A percentile compares a stretch with the other conserved stretches of the same genome.
These are phyloP conservation scores for Chauna torquata DNA, from an alignment of 2,113 vertebrate species.

Conservation along the genomic window DNA sequence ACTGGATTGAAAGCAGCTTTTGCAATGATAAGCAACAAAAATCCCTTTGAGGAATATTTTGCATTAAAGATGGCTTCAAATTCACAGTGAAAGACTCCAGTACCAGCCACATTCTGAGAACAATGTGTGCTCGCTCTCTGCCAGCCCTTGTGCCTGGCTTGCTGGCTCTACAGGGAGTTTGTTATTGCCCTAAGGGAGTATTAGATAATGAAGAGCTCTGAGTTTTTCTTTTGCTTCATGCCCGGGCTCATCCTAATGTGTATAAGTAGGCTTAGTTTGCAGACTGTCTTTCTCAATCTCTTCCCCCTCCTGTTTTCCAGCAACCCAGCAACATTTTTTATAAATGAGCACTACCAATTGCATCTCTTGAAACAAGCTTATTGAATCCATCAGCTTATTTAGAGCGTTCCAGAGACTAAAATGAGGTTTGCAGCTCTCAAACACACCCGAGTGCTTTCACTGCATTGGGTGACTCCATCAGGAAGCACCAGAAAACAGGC, in stretches of 20 bases:
- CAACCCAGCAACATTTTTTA: conserved; percentile 2
- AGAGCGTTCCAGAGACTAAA: background rate
- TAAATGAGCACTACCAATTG: background rate
- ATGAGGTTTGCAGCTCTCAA: background rate
- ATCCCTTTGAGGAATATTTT: conserved; percentile 60
- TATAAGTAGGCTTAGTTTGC: background rate
- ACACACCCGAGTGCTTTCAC: background rate
- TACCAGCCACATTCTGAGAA: background rate
- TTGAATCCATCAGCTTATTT: background rate
- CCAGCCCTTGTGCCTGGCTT: background rate
- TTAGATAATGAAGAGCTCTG: conserved; percentile 10
- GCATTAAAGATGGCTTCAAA: conserved; percentile 36
- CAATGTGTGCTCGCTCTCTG: background rate
- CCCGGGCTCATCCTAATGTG: conserved; percentile 17
- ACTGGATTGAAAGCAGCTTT: background rate
- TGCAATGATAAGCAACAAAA: conserved; percentile 10
- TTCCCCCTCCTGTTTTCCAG: background rate
- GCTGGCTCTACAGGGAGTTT: background rate
- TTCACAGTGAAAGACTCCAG: background rate
- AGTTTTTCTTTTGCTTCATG: conserved; percentile 27
- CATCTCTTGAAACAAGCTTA: background rate
- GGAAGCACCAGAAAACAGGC: background rate
- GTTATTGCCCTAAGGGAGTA: conserved; percentile 35
- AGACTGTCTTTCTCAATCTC: background rate
- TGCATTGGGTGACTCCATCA: background rate